Base-by-base conservation (phyloP, 2,797 vertebrate genomes). In the Austrolebias charrua region DNA sequence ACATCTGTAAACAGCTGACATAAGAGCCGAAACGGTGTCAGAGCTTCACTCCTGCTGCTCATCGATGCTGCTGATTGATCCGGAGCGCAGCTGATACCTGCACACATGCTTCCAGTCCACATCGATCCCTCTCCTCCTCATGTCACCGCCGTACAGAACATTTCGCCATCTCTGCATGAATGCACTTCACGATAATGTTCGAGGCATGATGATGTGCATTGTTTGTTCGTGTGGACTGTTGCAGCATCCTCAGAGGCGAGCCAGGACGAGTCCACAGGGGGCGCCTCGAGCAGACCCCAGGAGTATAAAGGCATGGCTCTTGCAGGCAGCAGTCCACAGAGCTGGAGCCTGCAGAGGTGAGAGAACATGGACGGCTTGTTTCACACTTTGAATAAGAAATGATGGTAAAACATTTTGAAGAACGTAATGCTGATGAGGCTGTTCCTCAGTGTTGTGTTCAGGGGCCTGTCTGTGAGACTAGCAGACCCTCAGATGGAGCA, bases 251-350 rank as follows among this genome's bases (percentile, higher is more conserved):
- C 45, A 49, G 28, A 33, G 46, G 33, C 33, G 68, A 61, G 53
- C 5, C n/a, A 40, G 49, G 62, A 20, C 44, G 63, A 19, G 68
- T 64, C 86, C 42, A 58, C 49, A 86, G 85, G 71, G 75, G 87
- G 85, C 79, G 81, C 67, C 55, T 42, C 19, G 38, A 19, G 60
- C 14, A 5, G 64, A 9, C 16, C 1, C 11, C 9, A n/a, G 1
- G 20, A 31, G 20, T 62, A 70, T 79, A 89, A 79, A 79, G 20
- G 52, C 69, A 55, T n/a, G 43, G 19, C 48, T 59, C 62, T 58
- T 46, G 19, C 56, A 52, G 40, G 55, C 16, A 64, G 47, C 38
- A 55, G 42, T 5, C 66, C 69, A 61, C 40, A 78, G 9, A 46
- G 45, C 11, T 19, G 47, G 67, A 15, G 33, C 47, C 38, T 58